Evolutionary conservation across 2,113 vertebrate genomes (phyloP).

Genomic region (Chaetodon trifascialis): DNA sequence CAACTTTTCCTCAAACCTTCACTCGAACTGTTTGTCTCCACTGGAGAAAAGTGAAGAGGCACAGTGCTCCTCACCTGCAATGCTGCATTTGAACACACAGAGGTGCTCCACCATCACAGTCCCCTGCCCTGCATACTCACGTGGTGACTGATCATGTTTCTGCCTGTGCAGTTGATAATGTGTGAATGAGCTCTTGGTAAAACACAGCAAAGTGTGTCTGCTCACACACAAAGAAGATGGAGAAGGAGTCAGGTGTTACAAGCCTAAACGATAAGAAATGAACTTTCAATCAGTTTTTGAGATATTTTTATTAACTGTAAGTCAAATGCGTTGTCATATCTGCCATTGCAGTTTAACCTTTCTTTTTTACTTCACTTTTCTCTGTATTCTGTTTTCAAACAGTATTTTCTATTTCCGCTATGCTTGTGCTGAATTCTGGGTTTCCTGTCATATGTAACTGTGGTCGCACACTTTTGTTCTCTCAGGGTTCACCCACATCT

Average conservation of each 20-base stretch:
- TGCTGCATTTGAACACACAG: slow-evolving; percentile 62
- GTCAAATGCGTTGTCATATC: neutral
- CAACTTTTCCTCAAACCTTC: slow-evolving; percentile 2
- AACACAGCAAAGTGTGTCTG: slow-evolving; percentile 5
- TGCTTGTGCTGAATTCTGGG: slow-evolving; percentile 13
- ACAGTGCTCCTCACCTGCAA: slow-evolving; percentile 36
- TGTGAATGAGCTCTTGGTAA: slow-evolving; percentile 3
- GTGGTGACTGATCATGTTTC: neutral
- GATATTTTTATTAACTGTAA: slow-evolving; percentile 20
- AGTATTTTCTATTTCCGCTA: slow-evolving; percentile 29
- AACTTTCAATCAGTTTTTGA: slow-evolving; percentile 5
- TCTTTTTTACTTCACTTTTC: slow-evolving; percentile 24
- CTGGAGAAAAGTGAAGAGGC: neutral
- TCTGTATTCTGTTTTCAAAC: slow-evolving; percentile 42
- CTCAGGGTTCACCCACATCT: slow-evolving; percentile 68
- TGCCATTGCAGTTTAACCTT: neutral
- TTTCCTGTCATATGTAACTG: slow-evolving; percentile 38
- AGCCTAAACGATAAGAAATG: neutral
- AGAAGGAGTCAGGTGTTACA: neutral
- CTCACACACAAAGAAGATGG: neutral
- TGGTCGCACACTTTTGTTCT: slow-evolving; percentile 56
- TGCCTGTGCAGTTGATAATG: slow-evolving; percentile 3
- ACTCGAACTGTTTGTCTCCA: neutral
- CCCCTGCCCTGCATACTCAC: neutral
- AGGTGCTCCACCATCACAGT: slow-evolving; percentile 61